Base-by-base conservation (phyloP, 2,888 invertebrate genomes). In the Alloscopus bannaensis region DNA sequence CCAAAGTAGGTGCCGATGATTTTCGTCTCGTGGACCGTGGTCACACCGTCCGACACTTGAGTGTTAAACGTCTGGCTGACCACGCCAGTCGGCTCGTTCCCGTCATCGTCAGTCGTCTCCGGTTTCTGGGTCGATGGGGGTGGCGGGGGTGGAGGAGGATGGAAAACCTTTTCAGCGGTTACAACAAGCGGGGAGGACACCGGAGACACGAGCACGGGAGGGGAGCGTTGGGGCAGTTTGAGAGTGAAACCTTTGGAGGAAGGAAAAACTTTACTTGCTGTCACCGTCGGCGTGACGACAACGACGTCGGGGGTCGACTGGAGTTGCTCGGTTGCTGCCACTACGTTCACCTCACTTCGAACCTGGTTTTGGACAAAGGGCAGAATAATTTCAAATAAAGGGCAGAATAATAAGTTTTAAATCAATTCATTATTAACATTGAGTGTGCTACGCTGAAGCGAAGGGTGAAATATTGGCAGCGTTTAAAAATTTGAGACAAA, bases 1-100 rank as follows among this genome's bases (percentile, higher is more conserved):
- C 94, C 93, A 86, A 95, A 94, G 87, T 93, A 94, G 2, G 96
- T 95, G 28, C 96, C 94, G 86, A 95, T 93, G n/a, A 96, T 95
- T 87, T 94, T 94, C 0, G 95, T 95, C 89, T 95, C 95, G 87
- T 94, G 94, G 4, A 95, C 92, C 0, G 95, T 95, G 3, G 95
- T 95, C 1, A 93, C 89, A 1, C 95, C 95, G 87, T 94, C 94
- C 87, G 93, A 93, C 3, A 95, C 93, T 73, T 94, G 92, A 3
- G 94, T 95, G 24, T 95, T 96, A 52, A 94, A 95, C 66, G 95
- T 90, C 86, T 93, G 94, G 4, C 95, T 94, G 0, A 96, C 94
- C 71, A 95, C 89, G 3, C 95, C 95, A 0, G 94, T 91, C 0
- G 94, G 94, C 88, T 82, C 79, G 8, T 79, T 81, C 11, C 11